Percentiles rank a stretch among this genome's conserved stretches.
Evolutionary conservation across 2,797 vertebrate species (phyloP).

Genomic region (Meda fulgida): DNA sequence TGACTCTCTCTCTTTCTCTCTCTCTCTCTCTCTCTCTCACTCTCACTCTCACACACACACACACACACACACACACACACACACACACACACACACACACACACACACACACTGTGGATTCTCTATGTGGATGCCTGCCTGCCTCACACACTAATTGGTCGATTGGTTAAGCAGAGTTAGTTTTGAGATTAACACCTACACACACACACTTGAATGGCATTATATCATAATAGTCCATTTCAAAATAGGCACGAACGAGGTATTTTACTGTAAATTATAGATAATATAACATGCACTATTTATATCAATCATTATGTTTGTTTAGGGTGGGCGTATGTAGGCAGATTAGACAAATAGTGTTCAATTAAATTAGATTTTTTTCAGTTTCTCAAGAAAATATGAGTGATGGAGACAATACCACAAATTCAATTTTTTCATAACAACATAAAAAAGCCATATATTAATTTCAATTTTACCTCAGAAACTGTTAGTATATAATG

Average conservation of each 20-base stretch:
- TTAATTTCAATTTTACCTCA: no score
- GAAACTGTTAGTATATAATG: background rate
- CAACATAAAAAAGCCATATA: no score
- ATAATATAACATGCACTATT: background rate
- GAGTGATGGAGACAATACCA: background rate
- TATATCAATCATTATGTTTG: background rate
- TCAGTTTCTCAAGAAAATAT: background rate
- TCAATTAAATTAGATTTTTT: background rate
- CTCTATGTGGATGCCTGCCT: background rate
- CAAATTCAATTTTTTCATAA: no score
- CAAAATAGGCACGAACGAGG: background rate
- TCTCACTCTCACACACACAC: background rate
- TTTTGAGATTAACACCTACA: constrained; percentile 37
- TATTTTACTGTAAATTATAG: background rate
- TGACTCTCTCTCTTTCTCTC: constrained; percentile 51
- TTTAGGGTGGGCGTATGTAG: background rate
- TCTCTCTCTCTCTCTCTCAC: background rate
- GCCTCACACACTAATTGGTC: constrained; percentile 30
- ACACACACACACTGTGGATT: background rate
- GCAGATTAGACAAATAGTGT: background rate
- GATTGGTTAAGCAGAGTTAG: constrained; percentile 23
- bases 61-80: no score
- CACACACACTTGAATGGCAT: constrained; percentile 1
- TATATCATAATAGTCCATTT: background rate
- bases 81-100: no score